Evolutionary conservation across 2,797 vertebrate genomes (phyloP).

Genomic region (Siniperca undulata): DNA sequence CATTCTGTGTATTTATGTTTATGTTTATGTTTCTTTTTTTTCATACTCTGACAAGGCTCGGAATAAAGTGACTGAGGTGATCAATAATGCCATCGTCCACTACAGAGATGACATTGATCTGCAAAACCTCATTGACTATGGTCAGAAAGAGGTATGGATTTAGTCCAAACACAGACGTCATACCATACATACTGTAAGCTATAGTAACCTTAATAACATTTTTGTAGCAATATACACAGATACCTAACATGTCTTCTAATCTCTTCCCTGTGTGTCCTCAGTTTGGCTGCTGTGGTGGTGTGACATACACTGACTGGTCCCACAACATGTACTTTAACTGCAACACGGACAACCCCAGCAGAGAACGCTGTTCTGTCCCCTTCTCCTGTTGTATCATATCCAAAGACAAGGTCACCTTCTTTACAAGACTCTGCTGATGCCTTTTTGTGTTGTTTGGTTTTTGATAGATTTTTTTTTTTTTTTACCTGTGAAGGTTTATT

Average conservation of each 20-base stretch:
- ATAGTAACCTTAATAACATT: neutral
- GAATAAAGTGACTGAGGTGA: constrained; percentile 89
- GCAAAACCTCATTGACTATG: constrained; percentile 96
- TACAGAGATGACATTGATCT: constrained; percentile 95
- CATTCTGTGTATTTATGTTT: neutral
- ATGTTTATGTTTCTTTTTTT: no score
- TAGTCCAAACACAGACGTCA: neutral
- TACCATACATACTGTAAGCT: neutral
- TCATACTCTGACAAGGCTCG: constrained; percentile 83
- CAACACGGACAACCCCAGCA: constrained; percentile 87
- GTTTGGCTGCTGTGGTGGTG: constrained; percentile 94
- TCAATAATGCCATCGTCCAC: constrained; percentile 90
- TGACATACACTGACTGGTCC: constrained; percentile 93
- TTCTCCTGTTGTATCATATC: constrained; percentile 92
- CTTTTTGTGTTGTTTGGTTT: neutral
- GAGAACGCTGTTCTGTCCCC: constrained; percentile 93
- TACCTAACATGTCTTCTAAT: neutral
- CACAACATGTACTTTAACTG: constrained; percentile 97
- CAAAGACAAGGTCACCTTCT: constrained; percentile 79
- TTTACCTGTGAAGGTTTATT: neutral
- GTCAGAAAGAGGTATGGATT: constrained; percentile 90
- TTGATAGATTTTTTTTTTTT: neutral
- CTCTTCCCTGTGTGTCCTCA: constrained; percentile 63
- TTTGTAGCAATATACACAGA: neutral
- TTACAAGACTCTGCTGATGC: no score